Percentiles rank a stretch among this genome's conserved stretches.
Evolutionary conservation across 2,888 invertebrate genomes (phyloP).

Genomic region (Apodemia hepburni): DNA sequence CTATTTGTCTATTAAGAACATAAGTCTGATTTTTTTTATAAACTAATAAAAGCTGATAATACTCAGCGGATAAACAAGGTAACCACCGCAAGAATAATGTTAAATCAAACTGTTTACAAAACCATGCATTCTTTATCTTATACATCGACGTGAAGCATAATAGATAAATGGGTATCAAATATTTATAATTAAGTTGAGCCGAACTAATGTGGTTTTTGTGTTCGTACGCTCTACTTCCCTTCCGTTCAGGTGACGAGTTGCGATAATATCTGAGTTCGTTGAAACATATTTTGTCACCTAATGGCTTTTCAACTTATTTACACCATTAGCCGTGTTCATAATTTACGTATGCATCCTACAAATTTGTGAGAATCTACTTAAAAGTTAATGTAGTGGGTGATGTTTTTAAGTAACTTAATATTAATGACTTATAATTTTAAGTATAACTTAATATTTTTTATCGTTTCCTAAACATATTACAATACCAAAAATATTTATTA

Average conservation of each 20-base stretch:
- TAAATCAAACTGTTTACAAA: neutral
- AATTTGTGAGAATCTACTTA: conserved; percentile 9
- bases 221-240: conserved; percentile 50
- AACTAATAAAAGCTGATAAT: no score
- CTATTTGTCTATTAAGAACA: no score
- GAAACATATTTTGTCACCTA: conserved; percentile 53
- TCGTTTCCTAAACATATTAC: neutral
- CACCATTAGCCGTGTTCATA: conserved; percentile 6
- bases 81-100: no score
- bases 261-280: conserved; percentile 55
- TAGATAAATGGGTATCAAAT: conserved; percentile 31
- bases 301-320: conserved; percentile 19
- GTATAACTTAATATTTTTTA: neutral
- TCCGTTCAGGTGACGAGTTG: conserved; percentile 71
- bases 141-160: conserved; percentile 29
- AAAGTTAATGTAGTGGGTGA: conserved; percentile 2
- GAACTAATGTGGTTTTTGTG: conserved; percentile 75
- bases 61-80: no score
- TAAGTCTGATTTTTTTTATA: no score
- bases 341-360: conserved; percentile 4
- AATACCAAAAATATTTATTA: no score
- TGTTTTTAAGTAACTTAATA: neutral
- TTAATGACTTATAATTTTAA: no score
- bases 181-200: conserved; percentile 39
- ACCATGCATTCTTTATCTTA: neutral